Conservation (phyloP, 2,113 vertebrate genomes). For the Phalacrocorax pelagicus region DNA sequence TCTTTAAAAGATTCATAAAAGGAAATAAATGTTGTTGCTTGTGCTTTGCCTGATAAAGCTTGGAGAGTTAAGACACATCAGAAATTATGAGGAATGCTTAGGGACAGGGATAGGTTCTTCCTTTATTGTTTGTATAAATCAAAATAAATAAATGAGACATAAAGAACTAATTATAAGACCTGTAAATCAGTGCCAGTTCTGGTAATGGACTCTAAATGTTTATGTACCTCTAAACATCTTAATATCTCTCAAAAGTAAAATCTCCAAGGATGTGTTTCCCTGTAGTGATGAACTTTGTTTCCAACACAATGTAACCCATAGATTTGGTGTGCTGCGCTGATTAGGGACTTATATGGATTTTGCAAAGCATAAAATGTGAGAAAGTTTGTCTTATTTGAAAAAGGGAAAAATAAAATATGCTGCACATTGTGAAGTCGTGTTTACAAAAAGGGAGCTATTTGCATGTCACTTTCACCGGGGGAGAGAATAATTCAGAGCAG, state of each 20-base stretch:
- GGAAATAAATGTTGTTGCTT: not conserved
- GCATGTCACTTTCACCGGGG: rapidly evolving
- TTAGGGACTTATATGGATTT: not conserved
- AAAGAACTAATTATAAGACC: not conserved
- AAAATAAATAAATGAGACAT: not conserved
- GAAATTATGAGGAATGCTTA: not conserved
- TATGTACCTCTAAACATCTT: not conserved
- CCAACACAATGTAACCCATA: not conserved
- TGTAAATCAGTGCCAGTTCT: not conserved
- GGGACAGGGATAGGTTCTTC: not conserved
- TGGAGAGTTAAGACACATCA: not conserved
- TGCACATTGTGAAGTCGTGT: not conserved
- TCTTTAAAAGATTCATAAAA: not conserved
- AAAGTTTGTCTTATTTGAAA: not conserved
- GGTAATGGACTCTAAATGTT: not conserved
- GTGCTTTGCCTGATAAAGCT: not conserved
- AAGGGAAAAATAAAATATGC: not conserved
- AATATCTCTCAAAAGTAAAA: not conserved
- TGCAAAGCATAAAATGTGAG: not conserved
- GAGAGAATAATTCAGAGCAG: not conserved
- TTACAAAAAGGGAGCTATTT: not conserved
- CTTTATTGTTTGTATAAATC: not conserved
- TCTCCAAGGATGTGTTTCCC: not conserved
- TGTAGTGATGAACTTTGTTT: not conserved
- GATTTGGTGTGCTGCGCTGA: not conserved